Percentiles rank a stretch among this genome's conserved stretches.
These are phyloP conservation scores for Salmo trutta DNA, from an alignment of 2,797 vertebrate genomes.

Conservation along the genomic window DNA sequence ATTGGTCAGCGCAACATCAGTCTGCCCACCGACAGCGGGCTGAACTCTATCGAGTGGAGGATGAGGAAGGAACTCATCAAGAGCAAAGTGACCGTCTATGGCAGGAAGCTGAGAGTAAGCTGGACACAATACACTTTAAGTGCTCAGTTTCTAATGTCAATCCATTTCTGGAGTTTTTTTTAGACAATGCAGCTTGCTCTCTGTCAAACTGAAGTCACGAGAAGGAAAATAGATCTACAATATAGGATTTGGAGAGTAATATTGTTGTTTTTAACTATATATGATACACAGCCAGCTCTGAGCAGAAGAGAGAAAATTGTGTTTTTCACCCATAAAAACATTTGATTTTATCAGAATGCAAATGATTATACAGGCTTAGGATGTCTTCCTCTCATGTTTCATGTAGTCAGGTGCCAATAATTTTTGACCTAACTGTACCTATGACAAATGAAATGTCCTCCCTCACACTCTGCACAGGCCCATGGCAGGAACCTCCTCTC, in stretches of 20 bases:
- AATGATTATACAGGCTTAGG: no score
- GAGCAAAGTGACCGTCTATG: constrained; percentile 89
- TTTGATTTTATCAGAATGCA: no score
- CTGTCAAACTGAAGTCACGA: neutral
- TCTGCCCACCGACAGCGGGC: constrained; percentile 86
- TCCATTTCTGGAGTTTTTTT: neutral
- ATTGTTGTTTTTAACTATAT: neutral
- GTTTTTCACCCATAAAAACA: no score
- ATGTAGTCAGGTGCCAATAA: no score
- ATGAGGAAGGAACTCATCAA: constrained; percentile 87
- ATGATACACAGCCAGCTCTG: no score
- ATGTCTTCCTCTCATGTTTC: no score
- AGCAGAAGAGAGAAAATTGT: no score
- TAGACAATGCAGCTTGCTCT: neutral
- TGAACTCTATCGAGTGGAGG: constrained; percentile 90
- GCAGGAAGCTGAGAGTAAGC: constrained; percentile 87
- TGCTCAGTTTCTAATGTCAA: neutral
- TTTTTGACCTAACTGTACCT: no score
- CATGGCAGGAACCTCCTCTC: constrained; percentile 86
- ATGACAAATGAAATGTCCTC: neutral
- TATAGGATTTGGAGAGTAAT: neutral
- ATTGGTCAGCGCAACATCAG: constrained; percentile 89
- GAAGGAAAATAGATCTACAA: neutral
- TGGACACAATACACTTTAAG: neutral
- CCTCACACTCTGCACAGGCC: constrained; percentile 65